Evolutionary conservation across 2,797 vertebrate species (phyloP).

Genomic region (Oryzias sinensis): DNA sequence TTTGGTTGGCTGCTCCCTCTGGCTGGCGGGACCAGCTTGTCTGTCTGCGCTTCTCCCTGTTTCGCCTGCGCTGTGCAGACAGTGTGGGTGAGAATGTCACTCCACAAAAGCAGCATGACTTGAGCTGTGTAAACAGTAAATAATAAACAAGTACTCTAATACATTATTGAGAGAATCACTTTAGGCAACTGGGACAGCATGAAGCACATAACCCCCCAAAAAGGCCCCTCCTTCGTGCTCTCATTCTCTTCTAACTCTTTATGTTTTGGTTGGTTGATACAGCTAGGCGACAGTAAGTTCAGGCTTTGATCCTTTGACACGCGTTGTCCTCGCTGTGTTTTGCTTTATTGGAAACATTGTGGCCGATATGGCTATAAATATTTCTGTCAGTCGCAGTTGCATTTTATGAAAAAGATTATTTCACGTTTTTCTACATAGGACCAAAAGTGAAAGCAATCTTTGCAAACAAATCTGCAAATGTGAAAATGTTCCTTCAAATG

Average conservation of each 20-base stretch:
- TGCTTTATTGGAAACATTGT: background rate
- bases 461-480: too few species aligned
- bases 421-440: too few species aligned
- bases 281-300: constrained; percentile 27
- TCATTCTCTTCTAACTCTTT: constrained; percentile 57
- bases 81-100: constrained; percentile 64
- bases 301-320: constrained; percentile 22
- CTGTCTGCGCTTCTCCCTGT: constrained; percentile 51
- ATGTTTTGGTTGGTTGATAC: constrained; percentile 56
- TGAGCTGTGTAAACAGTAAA: constrained; percentile 80
- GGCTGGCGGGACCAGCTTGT: constrained; percentile 43
- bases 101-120: constrained; percentile 71
- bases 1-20: constrained; percentile 52
- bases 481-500: background rate
- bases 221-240: constrained; percentile 7
- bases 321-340: constrained; percentile 4
- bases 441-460: too few species aligned
- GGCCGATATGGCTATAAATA: background rate
- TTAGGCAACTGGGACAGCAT: constrained; percentile 77
- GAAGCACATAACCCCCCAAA: constrained; percentile 47
- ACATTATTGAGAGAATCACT: constrained; percentile 81
- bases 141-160: constrained; percentile 81
- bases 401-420: too few species aligned
- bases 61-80: constrained; percentile 64
- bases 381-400: too few species aligned